phyloP scores from a whole-genome alignment of 2,888 invertebrate species.

The Creontiades dilutus region DNA sequence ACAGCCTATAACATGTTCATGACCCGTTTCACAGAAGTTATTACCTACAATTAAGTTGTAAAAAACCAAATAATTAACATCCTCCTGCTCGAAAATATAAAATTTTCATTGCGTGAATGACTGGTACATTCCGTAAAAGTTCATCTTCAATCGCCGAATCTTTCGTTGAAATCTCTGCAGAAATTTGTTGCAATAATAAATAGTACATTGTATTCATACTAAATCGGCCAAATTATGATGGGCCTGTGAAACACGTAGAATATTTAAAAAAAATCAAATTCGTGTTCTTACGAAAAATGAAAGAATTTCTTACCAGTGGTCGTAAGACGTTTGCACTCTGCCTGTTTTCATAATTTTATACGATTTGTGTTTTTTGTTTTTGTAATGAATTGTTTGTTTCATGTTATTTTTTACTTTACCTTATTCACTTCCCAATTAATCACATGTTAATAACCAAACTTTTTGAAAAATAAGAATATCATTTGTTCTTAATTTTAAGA shows the following conservation, averaged over 20 bases:
- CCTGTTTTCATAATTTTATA: conserved; percentile 5
- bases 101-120: too few species aligned
- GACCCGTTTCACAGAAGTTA: too few species aligned
- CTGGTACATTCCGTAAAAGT: not conserved
- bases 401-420: not conserved
- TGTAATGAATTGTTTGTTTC: not conserved
- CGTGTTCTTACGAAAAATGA: not conserved
- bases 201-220: not conserved
- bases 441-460: not conserved
- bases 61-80: too few species aligned
- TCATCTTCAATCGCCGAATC: not conserved
- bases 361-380: not conserved
- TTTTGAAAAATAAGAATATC: not conserved
- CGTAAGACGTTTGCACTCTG: not conserved
- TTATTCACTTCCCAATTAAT: not conserved
- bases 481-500: not conserved
- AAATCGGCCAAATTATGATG: not conserved
- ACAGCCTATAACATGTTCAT: too few species aligned
- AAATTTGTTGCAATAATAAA: conserved; percentile 31
- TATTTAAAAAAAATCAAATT: not conserved
- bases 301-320: conserved; percentile 30
- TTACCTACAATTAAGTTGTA: too few species aligned
- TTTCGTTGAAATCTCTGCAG: conserved; percentile 8
- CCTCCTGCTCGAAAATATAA: too few species aligned
- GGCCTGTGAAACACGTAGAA: not conserved